These are phyloP conservation scores for Drosophila trichaetosa DNA, from an alignment of 2,888 invertebrate species.

Conservation along the genomic window DNA sequence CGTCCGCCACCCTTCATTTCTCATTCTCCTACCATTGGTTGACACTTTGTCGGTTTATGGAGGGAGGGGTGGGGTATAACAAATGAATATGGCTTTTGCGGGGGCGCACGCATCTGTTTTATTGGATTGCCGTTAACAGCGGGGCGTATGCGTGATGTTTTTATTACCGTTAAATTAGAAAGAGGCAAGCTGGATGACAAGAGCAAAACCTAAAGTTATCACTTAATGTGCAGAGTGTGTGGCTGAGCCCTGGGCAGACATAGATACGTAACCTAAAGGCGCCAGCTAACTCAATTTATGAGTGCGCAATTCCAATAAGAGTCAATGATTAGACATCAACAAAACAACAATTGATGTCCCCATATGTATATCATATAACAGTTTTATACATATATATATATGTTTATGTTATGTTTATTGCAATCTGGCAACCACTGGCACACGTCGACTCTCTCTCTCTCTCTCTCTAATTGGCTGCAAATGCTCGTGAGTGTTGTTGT, in stretches of 20 bases:
- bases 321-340: constrained; percentile 32
- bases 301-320: constrained; percentile 42
- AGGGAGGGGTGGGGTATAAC: constrained; percentile 2
- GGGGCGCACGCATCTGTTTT: constrained; percentile 55
- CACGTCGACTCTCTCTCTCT: background rate
- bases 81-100: constrained; percentile 59
- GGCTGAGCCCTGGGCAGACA: constrained; percentile 22
- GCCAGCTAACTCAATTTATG: constrained; percentile 59
- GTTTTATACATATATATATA: background rate
- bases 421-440: constrained; percentile 19
- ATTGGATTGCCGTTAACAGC: constrained; percentile 65
- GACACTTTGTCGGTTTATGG: constrained; percentile 39
- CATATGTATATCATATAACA: constrained; percentile 4
- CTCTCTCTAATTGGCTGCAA: constrained; percentile 7
- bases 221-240: background rate
- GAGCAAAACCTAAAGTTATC: background rate
- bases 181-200: constrained; percentile 10
- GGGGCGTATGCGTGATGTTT: constrained; percentile 78
- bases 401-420: background rate
- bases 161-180: constrained; percentile 76
- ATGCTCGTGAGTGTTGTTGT: constrained; percentile 13
- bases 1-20: constrained; percentile 5
- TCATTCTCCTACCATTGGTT: constrained; percentile 15
- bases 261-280: constrained; percentile 18
- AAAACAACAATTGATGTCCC: constrained; percentile 7